phyloP scores from a whole-genome alignment of 1,140 invertebrate species.

The Maconellicoccus hirsutus region DNA sequence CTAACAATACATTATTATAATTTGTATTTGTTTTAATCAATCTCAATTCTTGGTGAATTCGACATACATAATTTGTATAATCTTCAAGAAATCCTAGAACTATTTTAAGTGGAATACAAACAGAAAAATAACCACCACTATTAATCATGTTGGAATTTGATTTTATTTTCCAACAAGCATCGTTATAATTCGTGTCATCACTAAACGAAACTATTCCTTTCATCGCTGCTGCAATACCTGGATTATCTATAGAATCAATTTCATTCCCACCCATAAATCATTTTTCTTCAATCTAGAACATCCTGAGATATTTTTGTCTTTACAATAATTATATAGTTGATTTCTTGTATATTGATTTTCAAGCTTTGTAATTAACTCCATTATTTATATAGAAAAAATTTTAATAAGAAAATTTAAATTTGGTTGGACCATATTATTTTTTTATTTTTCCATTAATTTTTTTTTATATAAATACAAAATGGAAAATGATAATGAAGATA shows the following conservation, averaged over 20 bases:
- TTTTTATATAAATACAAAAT: not conserved
- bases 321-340: conserved; percentile 1
- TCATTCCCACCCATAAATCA: not conserved
- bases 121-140: too few species aligned
- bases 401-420: not conserved
- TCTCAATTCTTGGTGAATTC: too few species aligned
- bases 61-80: too few species aligned
- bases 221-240: conserved; percentile 9
- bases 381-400: conserved; percentile 2
- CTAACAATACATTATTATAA: too few species aligned
- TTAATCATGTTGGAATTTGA: too few species aligned
- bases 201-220: conserved; percentile 5
- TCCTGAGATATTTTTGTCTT: not conserved
- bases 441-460: not conserved
- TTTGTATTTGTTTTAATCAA: too few species aligned
- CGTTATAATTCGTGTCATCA: not conserved
- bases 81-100: conserved; percentile 8
- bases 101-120: conserved; percentile 14
- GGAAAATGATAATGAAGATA: not conserved
- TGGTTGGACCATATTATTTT: not conserved
- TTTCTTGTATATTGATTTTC: conserved; percentile 1
- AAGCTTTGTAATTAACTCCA: conserved; percentile 1
- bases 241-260: conserved; percentile 14
- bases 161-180: too few species aligned
- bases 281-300: not conserved